Evolutionary conservation across 2,888 invertebrate genomes (phyloP), one percentile per base, ranked within the genome.

Genomic region (Drosophila subquinaria): DNA sequence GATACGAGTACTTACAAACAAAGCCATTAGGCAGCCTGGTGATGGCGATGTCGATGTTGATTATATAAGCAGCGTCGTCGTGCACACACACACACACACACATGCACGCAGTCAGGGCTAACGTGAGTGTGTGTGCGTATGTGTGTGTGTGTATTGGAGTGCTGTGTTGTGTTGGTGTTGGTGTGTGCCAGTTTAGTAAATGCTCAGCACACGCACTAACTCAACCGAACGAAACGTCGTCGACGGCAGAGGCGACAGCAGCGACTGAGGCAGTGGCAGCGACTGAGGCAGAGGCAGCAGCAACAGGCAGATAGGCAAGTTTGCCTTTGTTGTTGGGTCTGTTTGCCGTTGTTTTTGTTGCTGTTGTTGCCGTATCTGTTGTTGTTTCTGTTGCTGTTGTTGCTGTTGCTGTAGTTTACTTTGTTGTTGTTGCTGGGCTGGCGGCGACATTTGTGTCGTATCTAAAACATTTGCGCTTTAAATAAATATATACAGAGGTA

Each of bases 381-480:
- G 66, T 81, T 73, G 87, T 70, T 85, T 63, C 47, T 69, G 70
- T 67, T 71, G 73, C 45, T 71, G n/a, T 17, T 17, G 73, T 65
- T 71, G 76, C 62, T 55, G 60, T 40, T 53, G 13, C 33, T 60
- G 64, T 42, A 60, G 72, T 13, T 53, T 35, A 35, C 35, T 35
- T 50, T 61, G 53, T 43, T 60, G 70, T 42, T 64, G 67, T 9
- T 55, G 57, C 40, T 40, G 59, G 61, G 66, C 42, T 65, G 72
- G 69, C 73, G 69, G 77, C 81, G 67, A 69, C 71, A 82, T 89
- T 76, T 84, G 72, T 89, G 77, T 84, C 82, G 90, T 86, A 89
- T 86, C 90, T 86, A 88, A 86, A 86, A 85, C 90, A 86, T 86
- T 86, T 86, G 82, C 86, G 90, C 86, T 89, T 86, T 89, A 85